These are phyloP conservation scores for Montifringilla adamsi DNA, from an alignment of 2,113 vertebrate species.

Conservation along the genomic window DNA sequence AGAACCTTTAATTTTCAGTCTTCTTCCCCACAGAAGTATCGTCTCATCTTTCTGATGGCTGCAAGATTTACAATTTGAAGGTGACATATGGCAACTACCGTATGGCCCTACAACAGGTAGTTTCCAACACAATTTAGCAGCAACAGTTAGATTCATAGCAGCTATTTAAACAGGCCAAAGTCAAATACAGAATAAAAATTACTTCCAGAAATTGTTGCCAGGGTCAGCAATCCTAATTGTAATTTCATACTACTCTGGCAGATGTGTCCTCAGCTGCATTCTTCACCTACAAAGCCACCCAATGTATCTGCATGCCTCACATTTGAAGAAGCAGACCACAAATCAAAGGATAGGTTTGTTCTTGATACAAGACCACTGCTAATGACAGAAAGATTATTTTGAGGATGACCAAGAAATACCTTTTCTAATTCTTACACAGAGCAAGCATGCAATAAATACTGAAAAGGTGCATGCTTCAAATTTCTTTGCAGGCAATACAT, in stretches of 20 bases:
- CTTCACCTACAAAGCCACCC: neutral
- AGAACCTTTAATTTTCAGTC: neutral
- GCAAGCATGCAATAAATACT: neutral
- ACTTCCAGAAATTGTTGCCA: neutral
- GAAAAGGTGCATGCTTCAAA: neutral
- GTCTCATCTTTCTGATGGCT: neutral
- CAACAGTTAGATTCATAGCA: neutral
- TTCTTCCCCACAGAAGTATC: neutral
- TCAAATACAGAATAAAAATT: neutral
- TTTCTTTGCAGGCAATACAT: neutral
- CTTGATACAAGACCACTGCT: neutral
- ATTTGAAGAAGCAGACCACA: neutral
- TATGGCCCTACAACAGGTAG: neutral
- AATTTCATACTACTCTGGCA: neutral
- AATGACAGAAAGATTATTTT: neutral
- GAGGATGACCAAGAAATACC: neutral
- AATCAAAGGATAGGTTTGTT: neutral
- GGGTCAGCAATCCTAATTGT: neutral
- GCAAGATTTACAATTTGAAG: neutral
- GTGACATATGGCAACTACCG: neutral
- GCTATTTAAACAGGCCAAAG: neutral
- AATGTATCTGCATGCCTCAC: neutral
- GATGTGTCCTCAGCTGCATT: neutral
- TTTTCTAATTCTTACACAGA: neutral
- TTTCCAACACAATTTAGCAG: neutral